These are phyloP conservation scores for Stigmatopora nigra DNA, from an alignment of 2,113 vertebrate genomes.

Conservation along the genomic window DNA sequence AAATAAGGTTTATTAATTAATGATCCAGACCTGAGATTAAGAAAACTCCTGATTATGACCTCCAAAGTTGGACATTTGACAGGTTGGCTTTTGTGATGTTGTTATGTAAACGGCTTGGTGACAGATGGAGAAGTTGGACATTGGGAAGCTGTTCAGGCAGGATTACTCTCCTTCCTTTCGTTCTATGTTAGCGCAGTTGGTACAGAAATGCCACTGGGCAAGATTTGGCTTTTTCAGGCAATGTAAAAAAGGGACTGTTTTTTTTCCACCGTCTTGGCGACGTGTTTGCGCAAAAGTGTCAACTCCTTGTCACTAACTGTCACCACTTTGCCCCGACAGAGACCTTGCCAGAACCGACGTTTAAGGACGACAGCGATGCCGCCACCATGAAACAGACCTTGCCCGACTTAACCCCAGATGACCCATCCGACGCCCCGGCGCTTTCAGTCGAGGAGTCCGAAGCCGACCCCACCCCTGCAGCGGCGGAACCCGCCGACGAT, in stretches of 20 bases:
- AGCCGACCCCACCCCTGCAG: slow-evolving; percentile 23
- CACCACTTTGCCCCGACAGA: slow-evolving; percentile 59
- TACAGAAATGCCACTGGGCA: not conserved
- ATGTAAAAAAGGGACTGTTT: not conserved
- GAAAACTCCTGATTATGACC: too few relatives aligned
- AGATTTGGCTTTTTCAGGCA: not conserved
- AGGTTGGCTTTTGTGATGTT: too few relatives aligned
- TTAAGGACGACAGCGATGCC: slow-evolving; percentile 82
- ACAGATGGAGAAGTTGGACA: too few relatives aligned
- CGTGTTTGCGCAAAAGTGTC: slow-evolving; percentile 9
- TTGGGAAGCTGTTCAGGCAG: too few relatives aligned
- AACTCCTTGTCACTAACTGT: not conserved
- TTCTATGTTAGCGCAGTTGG: not conserved
- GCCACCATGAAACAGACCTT: slow-evolving; percentile 90
- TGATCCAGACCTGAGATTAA: too few relatives aligned
- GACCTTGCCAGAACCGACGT: slow-evolving; percentile 70
- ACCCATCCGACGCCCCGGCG: slow-evolving; percentile 79
- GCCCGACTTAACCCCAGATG: slow-evolving; percentile 88
- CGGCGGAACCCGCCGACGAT: slow-evolving; percentile 53
- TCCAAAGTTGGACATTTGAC: too few relatives aligned
- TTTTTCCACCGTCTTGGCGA: not conserved
- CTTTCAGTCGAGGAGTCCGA: slow-evolving; percentile 73
- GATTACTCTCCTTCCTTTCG: not conserved
- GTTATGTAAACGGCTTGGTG: too few relatives aligned
- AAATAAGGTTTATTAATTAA: too few relatives aligned